Percentiles rank a stretch among this genome's conserved stretches.
Evolutionary conservation across 64 coral and sea anemone species (phyloP).

Genomic region (Pocillopora damicornis): DNA sequence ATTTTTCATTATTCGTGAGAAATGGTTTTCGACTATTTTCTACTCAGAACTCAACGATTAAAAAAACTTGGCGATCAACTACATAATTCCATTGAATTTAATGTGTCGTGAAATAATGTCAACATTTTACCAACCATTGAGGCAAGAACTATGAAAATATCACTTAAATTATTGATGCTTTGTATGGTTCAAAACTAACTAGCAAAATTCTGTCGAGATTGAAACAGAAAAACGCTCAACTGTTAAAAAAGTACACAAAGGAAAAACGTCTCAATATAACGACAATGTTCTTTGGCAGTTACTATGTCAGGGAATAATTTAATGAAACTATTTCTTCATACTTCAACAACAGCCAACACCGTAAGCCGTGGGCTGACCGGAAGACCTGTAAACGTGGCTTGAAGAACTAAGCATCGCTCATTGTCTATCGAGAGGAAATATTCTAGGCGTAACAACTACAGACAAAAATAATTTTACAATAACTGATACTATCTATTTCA

Average conservation of each 20-base stretch:
- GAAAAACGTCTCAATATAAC: not conserved
- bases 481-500: not conserved
- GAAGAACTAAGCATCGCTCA: not conserved
- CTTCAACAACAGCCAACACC: not conserved
- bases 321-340: not conserved
- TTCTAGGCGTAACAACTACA: not conserved
- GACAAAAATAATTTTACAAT: not conserved
- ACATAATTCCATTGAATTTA: not conserved
- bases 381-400: slow-evolving; percentile 44
- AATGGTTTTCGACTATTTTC: not conserved
- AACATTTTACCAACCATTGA: slow-evolving; percentile 34
- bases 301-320: not conserved
- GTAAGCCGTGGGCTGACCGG: not conserved
- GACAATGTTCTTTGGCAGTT: not conserved
- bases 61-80: not conserved
- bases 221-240: not conserved
- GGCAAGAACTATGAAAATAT: not conserved
- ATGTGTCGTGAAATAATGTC: slow-evolving; percentile 11
- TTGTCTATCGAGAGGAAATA: not conserved
- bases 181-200: slow-evolving; percentile 4
- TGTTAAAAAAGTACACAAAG: not conserved
- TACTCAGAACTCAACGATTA: not conserved
- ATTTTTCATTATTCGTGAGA: not conserved
- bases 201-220: not conserved
- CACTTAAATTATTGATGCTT: slow-evolving; percentile 29